phyloP scores from a whole-genome alignment of 2,113 vertebrate species.

The Anser brachyrhynchus region DNA sequence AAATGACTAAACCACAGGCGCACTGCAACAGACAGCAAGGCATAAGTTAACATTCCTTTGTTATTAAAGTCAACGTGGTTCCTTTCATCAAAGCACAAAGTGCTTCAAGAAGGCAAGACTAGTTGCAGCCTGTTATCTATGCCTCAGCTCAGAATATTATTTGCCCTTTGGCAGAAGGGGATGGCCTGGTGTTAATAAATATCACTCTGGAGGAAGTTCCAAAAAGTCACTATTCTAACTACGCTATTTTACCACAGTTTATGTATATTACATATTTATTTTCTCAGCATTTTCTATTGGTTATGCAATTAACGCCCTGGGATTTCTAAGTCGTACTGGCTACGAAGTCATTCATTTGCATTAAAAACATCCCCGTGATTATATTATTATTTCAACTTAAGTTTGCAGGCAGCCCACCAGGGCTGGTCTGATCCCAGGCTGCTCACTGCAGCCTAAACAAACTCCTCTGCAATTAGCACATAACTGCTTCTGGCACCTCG shows the following conservation, averaged over 20 bases:
- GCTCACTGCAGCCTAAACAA: not conserved
- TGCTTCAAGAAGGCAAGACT: not conserved
- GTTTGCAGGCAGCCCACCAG: not conserved
- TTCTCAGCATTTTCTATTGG: not conserved
- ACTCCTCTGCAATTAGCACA: not conserved
- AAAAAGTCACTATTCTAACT: not conserved
- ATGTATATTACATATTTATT: not conserved
- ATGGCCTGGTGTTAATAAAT: not conserved
- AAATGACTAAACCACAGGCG: not conserved
- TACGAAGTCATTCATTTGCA: not conserved
- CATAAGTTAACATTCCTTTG: not conserved
- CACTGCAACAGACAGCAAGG: not conserved
- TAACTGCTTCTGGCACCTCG: not conserved
- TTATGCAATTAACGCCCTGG: not conserved
- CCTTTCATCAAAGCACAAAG: not conserved
- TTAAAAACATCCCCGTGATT: not conserved
- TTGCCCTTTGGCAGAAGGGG: not conserved
- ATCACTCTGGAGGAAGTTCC: not conserved
- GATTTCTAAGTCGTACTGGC: conserved; percentile 4
- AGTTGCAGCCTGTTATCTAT: not conserved
- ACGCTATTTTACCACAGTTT: not conserved
- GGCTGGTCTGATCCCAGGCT: not conserved
- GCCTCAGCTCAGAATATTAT: not conserved
- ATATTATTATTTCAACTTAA: not conserved
- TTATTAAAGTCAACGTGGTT: not conserved